phyloP scores from a whole-genome alignment of 2,797 vertebrate genomes.

The Mormyrus proboscirostris region DNA sequence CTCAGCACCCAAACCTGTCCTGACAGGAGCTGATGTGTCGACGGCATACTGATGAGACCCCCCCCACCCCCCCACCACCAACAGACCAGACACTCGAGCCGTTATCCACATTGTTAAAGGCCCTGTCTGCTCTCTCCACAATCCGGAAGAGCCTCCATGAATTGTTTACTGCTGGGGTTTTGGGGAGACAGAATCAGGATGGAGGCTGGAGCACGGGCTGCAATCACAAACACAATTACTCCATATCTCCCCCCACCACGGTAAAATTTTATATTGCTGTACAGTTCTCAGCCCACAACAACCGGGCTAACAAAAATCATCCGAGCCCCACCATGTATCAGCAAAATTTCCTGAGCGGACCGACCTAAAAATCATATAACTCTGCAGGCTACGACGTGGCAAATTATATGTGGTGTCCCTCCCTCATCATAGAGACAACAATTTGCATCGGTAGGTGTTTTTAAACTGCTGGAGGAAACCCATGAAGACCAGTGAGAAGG shows the following conservation, averaged over 20 bases:
- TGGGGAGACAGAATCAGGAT: constrained; percentile 20
- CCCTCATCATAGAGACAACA: background rate
- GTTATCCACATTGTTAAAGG: constrained; percentile 28
- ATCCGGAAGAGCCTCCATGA: constrained; percentile 19
- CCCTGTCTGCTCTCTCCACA: constrained; percentile 27
- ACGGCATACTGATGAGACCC: background rate
- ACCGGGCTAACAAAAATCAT: background rate
- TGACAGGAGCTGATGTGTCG: background rate
- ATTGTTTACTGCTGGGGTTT: constrained; percentile 29
- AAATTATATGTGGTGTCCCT: background rate
- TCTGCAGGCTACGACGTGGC: background rate
- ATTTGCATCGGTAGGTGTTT: background rate
- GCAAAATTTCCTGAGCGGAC: background rate
- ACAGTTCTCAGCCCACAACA: background rate
- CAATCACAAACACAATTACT: constrained; percentile 32
- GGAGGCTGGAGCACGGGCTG: background rate
- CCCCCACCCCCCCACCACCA: background rate
- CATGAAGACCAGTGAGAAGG: background rate
- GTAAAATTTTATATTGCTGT: background rate
- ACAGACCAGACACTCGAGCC: constrained; percentile 22
- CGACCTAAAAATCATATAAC: background rate
- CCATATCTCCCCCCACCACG: constrained; percentile 22
- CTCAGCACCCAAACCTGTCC: background rate
- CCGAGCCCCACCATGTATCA: background rate
- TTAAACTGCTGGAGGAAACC: background rate